Evolutionary conservation across 2,797 vertebrate species (phyloP), one percentile per base, ranked within the genome.

Genomic region (Coilia nasus): DNA sequence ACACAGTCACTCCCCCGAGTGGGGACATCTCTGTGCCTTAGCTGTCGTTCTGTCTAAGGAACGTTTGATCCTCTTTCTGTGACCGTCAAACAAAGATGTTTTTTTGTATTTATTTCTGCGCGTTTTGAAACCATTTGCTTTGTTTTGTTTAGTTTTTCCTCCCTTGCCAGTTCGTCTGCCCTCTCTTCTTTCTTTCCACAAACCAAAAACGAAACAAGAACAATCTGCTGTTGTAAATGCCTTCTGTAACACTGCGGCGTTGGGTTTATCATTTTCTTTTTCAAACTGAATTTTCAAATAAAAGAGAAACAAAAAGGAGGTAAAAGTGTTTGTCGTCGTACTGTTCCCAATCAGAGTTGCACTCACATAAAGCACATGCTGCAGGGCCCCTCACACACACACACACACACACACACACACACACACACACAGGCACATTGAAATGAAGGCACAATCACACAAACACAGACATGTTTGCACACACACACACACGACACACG

Each of bases 21-120:
- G 94, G 95, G 96, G 89, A 88, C 86, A 23, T 94, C 93, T 95
- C 96, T 95, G 98, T 99, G 98, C 98, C 98, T 99, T 99, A 98
- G 97, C 97, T 97, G 95, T 97, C 94, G 94, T 95, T 94, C 94
- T 89, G 87, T 91, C 94, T 93, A 87, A 89, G 88, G 89, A 93
- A 83, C 82, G 88, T 86, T 94, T 95, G 95, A 96, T 94, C 94
- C 93, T 91, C 90, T 92, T 95, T 97, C 95, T 90, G 92, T 96
- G 93, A 50, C 28, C 64, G 23, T 90, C 90, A 89, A 95, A 92
- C 91, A 90, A 78, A 41, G 31, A 78, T 44, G 17, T 78, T 78
- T 78, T 78, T 0, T 44, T 54, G 28, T 25, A 31, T 35, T 71
- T 71, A 31, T 17, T 71, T 78, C 19, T 78, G 31, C 6, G 35